phyloP scores from a whole-genome alignment of 2,797 vertebrate genomes.

The Rhodeus uyekii region DNA sequence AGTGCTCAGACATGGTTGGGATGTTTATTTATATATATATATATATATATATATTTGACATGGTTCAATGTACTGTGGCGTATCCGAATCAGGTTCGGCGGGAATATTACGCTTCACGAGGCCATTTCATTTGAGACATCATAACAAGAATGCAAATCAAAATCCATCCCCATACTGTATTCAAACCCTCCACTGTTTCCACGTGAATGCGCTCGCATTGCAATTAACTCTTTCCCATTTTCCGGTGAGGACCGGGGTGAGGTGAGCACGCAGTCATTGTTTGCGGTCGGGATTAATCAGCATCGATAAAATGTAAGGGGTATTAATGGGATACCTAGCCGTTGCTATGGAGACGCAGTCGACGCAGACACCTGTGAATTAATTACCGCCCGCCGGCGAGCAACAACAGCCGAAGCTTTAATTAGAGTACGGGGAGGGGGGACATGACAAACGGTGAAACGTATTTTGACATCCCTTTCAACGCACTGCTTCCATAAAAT shows the following conservation, averaged over 20 bases:
- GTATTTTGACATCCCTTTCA: constrained; percentile 53
- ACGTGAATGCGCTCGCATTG: constrained; percentile 45
- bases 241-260: not conserved
- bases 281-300: constrained; percentile 54
- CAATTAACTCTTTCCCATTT: constrained; percentile 41
- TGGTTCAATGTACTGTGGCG: not conserved
- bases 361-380: constrained; percentile 61
- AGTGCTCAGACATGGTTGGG: not conserved
- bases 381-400: constrained; percentile 51
- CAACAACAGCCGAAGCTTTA: constrained; percentile 55
- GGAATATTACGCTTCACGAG: constrained; percentile 18
- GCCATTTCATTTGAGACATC: not conserved
- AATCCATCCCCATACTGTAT: constrained; percentile 11
- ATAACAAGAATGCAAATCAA: not conserved
- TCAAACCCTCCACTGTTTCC: constrained; percentile 33
- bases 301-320: constrained; percentile 54
- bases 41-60: no score
- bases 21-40: no score
- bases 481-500: constrained; percentile 61
- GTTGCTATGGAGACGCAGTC: constrained; percentile 54
- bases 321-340: constrained; percentile 57
- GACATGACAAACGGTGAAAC: constrained; percentile 44
- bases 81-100: not conserved
- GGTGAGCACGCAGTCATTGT: constrained; percentile 49
- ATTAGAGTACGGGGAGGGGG: constrained; percentile 52